Conservation (phyloP, 2,797 vertebrate genomes). For the Channallabes apus region DNA sequence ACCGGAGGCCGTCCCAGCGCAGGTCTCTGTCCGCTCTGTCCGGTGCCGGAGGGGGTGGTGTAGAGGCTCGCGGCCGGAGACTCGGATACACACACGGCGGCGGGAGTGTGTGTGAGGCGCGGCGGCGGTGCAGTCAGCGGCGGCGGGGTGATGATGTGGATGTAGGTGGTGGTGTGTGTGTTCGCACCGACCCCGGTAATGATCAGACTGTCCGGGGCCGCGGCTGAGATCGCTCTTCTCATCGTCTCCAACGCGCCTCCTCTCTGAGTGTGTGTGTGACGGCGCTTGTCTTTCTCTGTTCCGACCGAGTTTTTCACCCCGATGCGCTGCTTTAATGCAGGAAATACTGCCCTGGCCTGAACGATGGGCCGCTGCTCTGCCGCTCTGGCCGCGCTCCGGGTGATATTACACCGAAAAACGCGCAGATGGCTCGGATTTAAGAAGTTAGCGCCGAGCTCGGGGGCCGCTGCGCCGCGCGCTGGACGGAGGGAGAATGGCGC, state of each 20-base stretch:
- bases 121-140: conserved; percentile 81
- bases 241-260: conserved; percentile 77
- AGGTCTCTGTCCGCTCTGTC: conserved; percentile 86
- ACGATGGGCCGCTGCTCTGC: conserved; percentile 75
- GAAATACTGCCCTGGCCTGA: conserved; percentile 82
- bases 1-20: conserved; percentile 87
- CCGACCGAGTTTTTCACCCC: conserved; percentile 71
- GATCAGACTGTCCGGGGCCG: conserved; percentile 86
- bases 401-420: conserved; percentile 75
- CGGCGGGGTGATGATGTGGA: conserved; percentile 88
- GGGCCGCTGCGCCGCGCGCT: conserved; percentile 72
- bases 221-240: conserved; percentile 89
- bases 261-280: neutral
- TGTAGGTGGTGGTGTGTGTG: conserved; percentile 74
- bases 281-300: conserved; percentile 48
- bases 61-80: conserved; percentile 82
- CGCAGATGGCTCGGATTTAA: conserved; percentile 95
- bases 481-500: conserved; percentile 89
- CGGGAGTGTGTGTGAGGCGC: conserved; percentile 72
- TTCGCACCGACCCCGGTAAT: conserved; percentile 81
- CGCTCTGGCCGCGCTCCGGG: conserved; percentile 71
- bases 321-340: conserved; percentile 71
- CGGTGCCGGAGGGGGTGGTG: conserved; percentile 85
- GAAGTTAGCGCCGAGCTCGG: conserved; percentile 70
- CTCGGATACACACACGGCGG: conserved; percentile 76